These are phyloP conservation scores for Apistogramma diplotaenia DNA, from an alignment of 2,113 vertebrate species.

Conservation along the genomic window DNA sequence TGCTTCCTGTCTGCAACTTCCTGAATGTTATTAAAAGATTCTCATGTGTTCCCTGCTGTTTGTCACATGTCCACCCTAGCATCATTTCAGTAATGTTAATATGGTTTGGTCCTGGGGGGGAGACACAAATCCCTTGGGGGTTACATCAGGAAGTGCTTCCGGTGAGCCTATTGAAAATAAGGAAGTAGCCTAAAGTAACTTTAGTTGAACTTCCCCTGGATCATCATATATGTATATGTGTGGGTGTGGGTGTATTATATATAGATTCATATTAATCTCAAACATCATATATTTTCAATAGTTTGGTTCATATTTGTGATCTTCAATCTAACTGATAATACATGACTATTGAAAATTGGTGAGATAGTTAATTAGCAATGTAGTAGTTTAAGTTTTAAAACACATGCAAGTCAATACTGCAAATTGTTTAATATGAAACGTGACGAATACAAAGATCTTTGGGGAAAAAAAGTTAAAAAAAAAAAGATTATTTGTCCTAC, in stretches of 20 bases:
- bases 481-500: not conserved
- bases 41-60: conserved; percentile 70
- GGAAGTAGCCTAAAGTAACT: too few species aligned
- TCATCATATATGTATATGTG: too few species aligned
- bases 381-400: not conserved
- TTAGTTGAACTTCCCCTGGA: too few species aligned
- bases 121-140: not conserved
- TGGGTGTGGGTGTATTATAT: too few species aligned
- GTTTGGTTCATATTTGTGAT: not conserved
- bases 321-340: not conserved
- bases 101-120: not conserved
- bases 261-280: not conserved
- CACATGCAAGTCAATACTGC: rapidly evolving
- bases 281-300: not conserved
- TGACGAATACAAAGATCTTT: not conserved
- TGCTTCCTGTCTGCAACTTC: conserved; percentile 73
- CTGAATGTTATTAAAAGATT: conserved; percentile 59
- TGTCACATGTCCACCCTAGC: conserved; percentile 20
- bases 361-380: not conserved
- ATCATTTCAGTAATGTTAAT: not conserved
- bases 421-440: not conserved
- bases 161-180: not conserved
- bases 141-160: not conserved
- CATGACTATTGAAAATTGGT: not conserved
- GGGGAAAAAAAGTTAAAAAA: not conserved